These are phyloP conservation scores for Hedychridium roseum DNA, from an alignment of 2,888 invertebrate species.

Conservation along the genomic window DNA sequence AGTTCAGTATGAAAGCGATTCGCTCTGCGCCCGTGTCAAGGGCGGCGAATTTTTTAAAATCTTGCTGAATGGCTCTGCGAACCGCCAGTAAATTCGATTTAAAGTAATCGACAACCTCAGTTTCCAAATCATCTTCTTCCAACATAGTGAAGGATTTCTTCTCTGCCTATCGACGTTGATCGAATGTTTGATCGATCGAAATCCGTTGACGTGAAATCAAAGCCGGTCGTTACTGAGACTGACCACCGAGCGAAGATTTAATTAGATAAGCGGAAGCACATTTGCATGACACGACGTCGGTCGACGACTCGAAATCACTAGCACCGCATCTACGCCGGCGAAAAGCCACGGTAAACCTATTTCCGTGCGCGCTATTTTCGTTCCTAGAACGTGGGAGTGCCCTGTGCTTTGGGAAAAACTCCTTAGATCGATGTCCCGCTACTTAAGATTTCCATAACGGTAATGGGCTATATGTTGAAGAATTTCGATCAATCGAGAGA, in stretches of 20 bases:
- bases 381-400: constrained; percentile 4
- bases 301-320: constrained; percentile 25
- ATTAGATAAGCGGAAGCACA: constrained; percentile 2
- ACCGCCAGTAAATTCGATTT: constrained; percentile 56
- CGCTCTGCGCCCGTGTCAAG: constrained; percentile 73
- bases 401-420: too few species aligned
- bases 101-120: constrained; percentile 50
- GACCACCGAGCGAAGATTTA: too few species aligned
- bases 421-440: too few species aligned
- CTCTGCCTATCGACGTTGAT: too few species aligned
- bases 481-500: too few species aligned
- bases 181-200: too few species aligned
- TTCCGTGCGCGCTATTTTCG: constrained; percentile 39
- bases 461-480: too few species aligned
- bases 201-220: too few species aligned
- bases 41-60: constrained; percentile 71
- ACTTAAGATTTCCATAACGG: too few species aligned
- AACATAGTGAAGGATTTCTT: constrained; percentile 33
- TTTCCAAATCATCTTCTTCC: constrained; percentile 35
- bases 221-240: too few species aligned
- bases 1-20: constrained; percentile 69
- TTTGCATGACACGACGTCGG: constrained; percentile 9
- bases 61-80: constrained; percentile 67
- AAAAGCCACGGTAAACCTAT: constrained; percentile 31
- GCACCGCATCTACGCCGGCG: constrained; percentile 10